These are phyloP conservation scores for Cerastis rubricosa DNA, from an alignment of 2,888 invertebrate genomes.

Conservation along the genomic window DNA sequence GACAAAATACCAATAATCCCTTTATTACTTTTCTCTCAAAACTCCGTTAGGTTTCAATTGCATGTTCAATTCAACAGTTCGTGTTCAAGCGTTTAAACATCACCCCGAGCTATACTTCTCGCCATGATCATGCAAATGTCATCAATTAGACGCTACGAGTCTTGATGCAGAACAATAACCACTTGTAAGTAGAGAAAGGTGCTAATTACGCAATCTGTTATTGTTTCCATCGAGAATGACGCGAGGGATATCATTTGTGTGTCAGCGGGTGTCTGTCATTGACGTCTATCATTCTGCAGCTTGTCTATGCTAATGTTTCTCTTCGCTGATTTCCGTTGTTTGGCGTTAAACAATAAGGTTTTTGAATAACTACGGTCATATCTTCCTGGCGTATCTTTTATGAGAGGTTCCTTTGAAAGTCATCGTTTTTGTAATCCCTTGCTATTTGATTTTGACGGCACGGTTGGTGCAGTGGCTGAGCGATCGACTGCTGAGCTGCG, in stretches of 20 bases:
- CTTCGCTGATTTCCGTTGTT: constrained; percentile 35
- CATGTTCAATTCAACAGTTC: constrained; percentile 1
- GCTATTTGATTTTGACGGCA: neutral
- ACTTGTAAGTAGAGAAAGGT: constrained; percentile 50
- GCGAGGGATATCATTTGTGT: constrained; percentile 57
- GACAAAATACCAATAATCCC: constrained; percentile 9
- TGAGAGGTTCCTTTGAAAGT: constrained; percentile 9
- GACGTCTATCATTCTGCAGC: constrained; percentile 37
- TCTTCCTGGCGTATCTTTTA: constrained; percentile 35
- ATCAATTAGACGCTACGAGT: constrained; percentile 37
- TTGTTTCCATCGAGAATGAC: constrained; percentile 52
- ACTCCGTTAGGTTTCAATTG: constrained; percentile 10
- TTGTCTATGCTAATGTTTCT: constrained; percentile 32
- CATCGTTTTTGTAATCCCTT: constrained; percentile 22
- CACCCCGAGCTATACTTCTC: neutral
- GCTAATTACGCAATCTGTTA: constrained; percentile 59
- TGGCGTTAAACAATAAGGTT: constrained; percentile 28
- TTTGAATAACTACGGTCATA: constrained; percentile 21
- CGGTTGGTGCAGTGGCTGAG: too few relatives aligned
- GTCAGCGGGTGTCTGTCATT: constrained; percentile 57
- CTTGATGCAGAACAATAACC: constrained; percentile 51
- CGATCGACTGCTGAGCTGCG: too few relatives aligned
- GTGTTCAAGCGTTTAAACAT: neutral
- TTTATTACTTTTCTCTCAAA: constrained; percentile 3
- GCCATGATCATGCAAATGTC: constrained; percentile 51